Conservation (phyloP, 2,113 vertebrate genomes). For the Albula goreensis region DNA sequence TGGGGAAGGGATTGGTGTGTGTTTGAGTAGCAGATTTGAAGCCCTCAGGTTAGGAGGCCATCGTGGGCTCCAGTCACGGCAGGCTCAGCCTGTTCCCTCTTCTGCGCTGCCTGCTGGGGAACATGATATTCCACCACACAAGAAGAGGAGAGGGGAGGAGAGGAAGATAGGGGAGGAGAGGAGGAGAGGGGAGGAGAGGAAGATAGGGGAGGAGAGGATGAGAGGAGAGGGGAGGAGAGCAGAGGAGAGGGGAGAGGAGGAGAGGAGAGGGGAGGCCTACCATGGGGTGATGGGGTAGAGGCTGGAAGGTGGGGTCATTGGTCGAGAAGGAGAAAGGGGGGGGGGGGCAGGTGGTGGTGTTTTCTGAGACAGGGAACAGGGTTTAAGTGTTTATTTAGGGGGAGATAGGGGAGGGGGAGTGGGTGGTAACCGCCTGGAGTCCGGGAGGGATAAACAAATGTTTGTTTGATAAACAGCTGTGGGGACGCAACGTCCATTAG, state of each 20-base stretch:
- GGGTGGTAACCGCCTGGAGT: not conserved
- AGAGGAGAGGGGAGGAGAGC: not conserved
- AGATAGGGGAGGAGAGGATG: no score
- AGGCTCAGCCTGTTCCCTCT: constrained; percentile 39
- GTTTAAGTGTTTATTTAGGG: constrained; percentile 10
- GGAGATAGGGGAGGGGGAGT: not conserved
- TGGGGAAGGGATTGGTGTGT: constrained; percentile 58
- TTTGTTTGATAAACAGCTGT: constrained; percentile 8
- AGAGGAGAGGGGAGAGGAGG: no score
- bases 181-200: not conserved
- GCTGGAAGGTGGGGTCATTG: not conserved
- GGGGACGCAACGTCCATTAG: not conserved
- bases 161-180: not conserved
- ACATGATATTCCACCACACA: constrained; percentile 43
- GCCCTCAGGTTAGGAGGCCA: constrained; percentile 42
- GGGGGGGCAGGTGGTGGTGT: not conserved
- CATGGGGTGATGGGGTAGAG: not conserved
- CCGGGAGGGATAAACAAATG: not conserved
- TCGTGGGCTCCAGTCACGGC: constrained; percentile 34
- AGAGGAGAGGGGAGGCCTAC: not conserved
- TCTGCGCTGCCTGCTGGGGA: constrained; percentile 49
- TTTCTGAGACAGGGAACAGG: not conserved
- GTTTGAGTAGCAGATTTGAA: constrained; percentile 59
- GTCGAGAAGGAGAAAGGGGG: no score
- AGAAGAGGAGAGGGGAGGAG: not conserved